phyloP scores from a whole-genome alignment of 2,113 vertebrate genomes.

The Ceyx cyanopectus region DNA sequence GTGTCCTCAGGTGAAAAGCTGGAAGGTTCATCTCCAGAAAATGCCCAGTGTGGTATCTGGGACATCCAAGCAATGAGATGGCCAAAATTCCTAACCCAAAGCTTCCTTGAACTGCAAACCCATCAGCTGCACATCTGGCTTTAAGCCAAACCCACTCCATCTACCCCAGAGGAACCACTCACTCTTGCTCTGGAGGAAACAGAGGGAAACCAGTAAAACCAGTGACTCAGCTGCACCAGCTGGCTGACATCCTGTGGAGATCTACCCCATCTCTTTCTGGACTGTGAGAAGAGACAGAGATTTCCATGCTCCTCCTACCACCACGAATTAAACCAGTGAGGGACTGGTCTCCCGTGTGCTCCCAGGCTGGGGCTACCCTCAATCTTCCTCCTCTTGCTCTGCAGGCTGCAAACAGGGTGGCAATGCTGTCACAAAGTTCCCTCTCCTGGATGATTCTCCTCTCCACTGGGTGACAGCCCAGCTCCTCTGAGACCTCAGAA shows the following conservation, averaged over 20 bases:
- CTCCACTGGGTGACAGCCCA: rapidly evolving
- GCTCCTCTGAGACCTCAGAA: not conserved
- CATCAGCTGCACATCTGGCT: not conserved
- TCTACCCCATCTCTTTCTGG: not conserved
- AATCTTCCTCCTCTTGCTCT: not conserved
- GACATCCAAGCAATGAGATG: not conserved
- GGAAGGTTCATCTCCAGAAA: not conserved
- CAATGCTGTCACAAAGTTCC: rapidly evolving
- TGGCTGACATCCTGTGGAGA: not conserved
- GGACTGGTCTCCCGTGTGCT: not conserved
- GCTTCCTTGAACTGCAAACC: not conserved
- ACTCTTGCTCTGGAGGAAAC: not conserved
- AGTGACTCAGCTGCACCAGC: rapidly evolving
- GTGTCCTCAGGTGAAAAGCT: not conserved
- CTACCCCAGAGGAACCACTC: not conserved
- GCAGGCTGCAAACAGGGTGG: rapidly evolving
- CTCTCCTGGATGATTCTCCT: not conserved
- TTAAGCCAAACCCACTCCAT: not conserved
- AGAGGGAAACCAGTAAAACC: not conserved
- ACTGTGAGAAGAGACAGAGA: too few species aligned
- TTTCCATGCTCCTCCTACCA: not conserved
- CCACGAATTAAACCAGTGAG: not conserved
- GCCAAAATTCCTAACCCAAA: not conserved
- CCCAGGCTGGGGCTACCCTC: not conserved
- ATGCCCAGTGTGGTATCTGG: not conserved